Percentiles rank a stretch among this genome's conserved stretches.
Conservation (phyloP, 2,113 vertebrate species). For the Rousettus leschenaultii region DNA sequence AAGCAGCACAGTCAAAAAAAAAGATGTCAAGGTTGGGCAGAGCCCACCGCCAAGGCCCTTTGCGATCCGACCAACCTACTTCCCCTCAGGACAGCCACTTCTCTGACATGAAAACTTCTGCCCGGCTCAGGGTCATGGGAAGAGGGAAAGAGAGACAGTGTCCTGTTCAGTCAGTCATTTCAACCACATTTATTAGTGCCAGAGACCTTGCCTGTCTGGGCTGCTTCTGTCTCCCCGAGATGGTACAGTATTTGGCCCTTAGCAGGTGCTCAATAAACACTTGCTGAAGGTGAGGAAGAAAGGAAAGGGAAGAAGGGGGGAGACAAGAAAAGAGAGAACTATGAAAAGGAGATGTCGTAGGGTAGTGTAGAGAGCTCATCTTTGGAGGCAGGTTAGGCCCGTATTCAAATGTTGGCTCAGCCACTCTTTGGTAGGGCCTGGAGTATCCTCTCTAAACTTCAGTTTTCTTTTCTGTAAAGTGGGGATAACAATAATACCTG, state of each 20-base stretch:
- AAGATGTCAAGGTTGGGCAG: background rate
- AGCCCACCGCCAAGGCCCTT: background rate
- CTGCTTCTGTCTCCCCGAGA: background rate
- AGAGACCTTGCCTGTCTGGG: background rate
- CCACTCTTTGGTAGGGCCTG: background rate
- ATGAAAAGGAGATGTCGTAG: accelerated
- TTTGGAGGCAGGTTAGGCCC: background rate
- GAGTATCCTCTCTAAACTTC: background rate
- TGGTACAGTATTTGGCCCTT: background rate
- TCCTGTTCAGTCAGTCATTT: accelerated
- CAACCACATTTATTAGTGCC: background rate
- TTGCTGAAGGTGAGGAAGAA: background rate
- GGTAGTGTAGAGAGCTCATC: background rate
- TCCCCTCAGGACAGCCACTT: background rate
- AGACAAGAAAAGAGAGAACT: background rate
- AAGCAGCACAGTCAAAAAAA: background rate
- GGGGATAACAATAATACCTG: background rate
- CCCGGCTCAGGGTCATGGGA: background rate
- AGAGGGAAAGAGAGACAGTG: background rate
- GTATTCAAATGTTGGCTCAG: background rate
- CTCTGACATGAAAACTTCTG: background rate
- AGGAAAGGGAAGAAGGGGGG: too few relatives aligned
- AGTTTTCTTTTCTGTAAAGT: conserved; percentile 3
- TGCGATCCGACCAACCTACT: background rate
- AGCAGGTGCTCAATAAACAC: background rate